phyloP scores from a whole-genome alignment of 2,888 invertebrate species.

The Callyntrura guangdongensis region DNA sequence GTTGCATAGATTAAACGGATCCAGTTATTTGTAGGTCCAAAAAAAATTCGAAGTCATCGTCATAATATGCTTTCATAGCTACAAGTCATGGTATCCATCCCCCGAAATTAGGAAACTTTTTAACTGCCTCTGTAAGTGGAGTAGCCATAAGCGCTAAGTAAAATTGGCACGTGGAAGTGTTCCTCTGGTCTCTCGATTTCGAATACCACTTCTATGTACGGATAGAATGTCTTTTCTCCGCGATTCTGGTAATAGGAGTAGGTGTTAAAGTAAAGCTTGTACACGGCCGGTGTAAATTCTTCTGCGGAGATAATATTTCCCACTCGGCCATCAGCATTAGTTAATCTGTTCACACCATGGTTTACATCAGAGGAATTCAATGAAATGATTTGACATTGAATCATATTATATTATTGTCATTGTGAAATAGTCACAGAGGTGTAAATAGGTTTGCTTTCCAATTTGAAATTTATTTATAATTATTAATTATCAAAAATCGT shows the following conservation, averaged over 20 bases:
- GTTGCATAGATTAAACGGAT: too few species aligned
- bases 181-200: constrained; percentile 89
- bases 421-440: too few species aligned
- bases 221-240: constrained; percentile 88
- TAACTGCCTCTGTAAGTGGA: constrained; percentile 90
- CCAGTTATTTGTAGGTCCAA: too few species aligned
- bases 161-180: constrained; percentile 92
- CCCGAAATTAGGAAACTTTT: constrained; percentile 64
- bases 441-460: too few species aligned
- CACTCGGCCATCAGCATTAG: constrained; percentile 89
- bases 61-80: too few species aligned
- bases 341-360: constrained; percentile 80
- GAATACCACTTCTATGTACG: constrained; percentile 92
- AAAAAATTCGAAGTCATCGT: too few species aligned
- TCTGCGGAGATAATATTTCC: constrained; percentile 88
- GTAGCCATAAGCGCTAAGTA: constrained; percentile 92
- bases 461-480: not conserved
- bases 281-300: constrained; percentile 90
- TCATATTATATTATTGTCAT: too few species aligned
- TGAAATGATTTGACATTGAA: too few species aligned
- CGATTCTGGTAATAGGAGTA: constrained; percentile 89
- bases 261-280: constrained; percentile 92
- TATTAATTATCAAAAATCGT: constrained; percentile 21
- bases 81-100: too few species aligned
- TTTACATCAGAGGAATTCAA: too few species aligned